Evolutionary conservation across 2,888 invertebrate genomes (phyloP), one percentile per base, ranked within the genome.

Genomic region (Spisula subtruncata): DNA sequence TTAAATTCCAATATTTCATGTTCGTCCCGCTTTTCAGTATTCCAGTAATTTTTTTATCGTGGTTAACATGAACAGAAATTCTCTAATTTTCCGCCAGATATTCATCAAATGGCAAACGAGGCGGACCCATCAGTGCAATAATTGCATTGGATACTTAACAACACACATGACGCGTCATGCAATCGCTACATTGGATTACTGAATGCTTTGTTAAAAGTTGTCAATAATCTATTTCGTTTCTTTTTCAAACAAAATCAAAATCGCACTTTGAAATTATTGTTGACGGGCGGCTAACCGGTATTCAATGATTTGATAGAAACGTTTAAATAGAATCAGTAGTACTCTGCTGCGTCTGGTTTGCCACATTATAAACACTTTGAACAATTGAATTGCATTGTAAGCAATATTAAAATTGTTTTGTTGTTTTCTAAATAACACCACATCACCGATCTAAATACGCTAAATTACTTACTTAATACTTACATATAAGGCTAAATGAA

Each of bases 71-170:
- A 66, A 66, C 25, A 66, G n/a, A 66, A 66, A 66, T 1, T 66
- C 25, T 66, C 60, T 66, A 25, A 66, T 66, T 66, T 66, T 66
- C 60, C 60, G 60, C 60, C 60, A 25, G n/a, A 66, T 25, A 25
- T 66, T 66, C 60, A 66, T 66, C 60, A 66, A 4, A 66, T n/a
- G n/a, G n/a, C 60, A n/a, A 66, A 66, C 60, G n/a, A 66, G 60
- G 60, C 25, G 60, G 25, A 66, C 60, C 1, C n/a, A 66, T 66
- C 60, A 25, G 60, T 12, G 10, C 60, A 66, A 66, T 51, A 51
- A 51, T 66, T 66, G 25, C 25, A 66, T 66, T 66, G 60, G 25
- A 66, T 25, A 66, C 25, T 66, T 66, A 25, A 66, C 25, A 25
- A 25, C n/a, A 25, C 2, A 25, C 60, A 25, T 66, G 60, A 25